A percentile compares a stretch with the other conserved stretches of the same genome.
Conservation (phyloP, 2,113 vertebrate genomes). For the Pitta sordida region DNA sequence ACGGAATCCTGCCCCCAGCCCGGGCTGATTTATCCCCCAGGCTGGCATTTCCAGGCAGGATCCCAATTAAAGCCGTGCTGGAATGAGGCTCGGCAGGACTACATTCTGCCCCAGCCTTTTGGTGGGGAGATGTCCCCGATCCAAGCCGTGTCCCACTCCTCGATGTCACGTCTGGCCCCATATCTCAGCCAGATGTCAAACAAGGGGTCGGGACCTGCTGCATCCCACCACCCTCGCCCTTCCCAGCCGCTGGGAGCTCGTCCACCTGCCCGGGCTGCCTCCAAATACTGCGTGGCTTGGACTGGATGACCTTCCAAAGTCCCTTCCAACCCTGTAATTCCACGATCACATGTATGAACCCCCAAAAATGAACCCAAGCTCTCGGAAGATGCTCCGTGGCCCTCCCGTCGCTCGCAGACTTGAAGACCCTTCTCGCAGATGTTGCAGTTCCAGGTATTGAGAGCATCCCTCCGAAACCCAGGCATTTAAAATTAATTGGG, state of each 20-base stretch:
- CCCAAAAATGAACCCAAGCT: rapidly evolving
- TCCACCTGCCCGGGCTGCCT: not conserved
- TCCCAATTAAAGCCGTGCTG: not conserved
- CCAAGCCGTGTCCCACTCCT: not conserved
- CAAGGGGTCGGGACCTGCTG: not conserved
- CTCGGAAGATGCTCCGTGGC: not conserved
- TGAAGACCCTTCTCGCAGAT: not conserved
- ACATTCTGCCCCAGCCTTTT: not conserved
- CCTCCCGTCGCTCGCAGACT: not conserved
- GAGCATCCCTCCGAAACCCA: not conserved
- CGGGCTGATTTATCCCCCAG: not conserved
- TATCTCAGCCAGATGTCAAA: not conserved
- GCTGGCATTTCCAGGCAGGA: not conserved
- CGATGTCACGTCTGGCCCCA: not conserved
- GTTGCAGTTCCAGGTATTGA: rapidly evolving
- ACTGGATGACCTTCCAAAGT: rapidly evolving
- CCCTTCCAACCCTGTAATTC: not conserved
- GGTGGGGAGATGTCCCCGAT: rapidly evolving
- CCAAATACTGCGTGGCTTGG: rapidly evolving
- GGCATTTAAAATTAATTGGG: conserved; percentile 48
- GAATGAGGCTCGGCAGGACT: not conserved
- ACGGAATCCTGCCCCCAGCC: not conserved
- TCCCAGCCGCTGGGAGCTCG: not conserved
- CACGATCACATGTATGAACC: rapidly evolving
- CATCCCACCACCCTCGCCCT: not conserved